Base-by-base conservation (phyloP, 2,113 vertebrate species). In the Orthonyx spaldingii region DNA sequence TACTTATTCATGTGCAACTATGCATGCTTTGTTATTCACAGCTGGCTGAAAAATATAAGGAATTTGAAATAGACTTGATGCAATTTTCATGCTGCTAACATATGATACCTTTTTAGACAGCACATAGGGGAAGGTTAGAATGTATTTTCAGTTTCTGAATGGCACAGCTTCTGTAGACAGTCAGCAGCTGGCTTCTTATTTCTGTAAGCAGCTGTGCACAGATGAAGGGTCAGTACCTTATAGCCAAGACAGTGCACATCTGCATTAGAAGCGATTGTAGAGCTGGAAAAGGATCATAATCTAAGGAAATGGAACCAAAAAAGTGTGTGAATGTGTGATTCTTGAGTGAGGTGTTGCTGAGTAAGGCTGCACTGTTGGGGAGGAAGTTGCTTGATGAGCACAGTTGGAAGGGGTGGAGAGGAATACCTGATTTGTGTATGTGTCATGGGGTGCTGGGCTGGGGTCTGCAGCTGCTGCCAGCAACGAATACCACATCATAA, bases 21-120 rank as follows among this genome's bases (percentile, higher is more conserved):
- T 42, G 30, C 37, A 49, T 49, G 81, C 65, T 89, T 87, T 87
- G 44, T 92, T 94, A 84, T 79, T 95, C 76, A 60, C 60, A 82
- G 41, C 69, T 72, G n/a, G 17, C 49, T 91, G 84, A 53, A 84
- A 92, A 94, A 81, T n/a, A 56, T 2, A 53, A 79, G 60, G 65
- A 35, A 84, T 94, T 41, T 87, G 68, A 71, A 82, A 79, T 20
- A 57, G 71, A 53, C 32, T 41, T 37, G 22, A 52, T 60, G 63
- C 11, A 41, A 23, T 89, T 92, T 92, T 72, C 65, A 46, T 92
- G 72, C 77, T 89, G 69, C 18, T 53, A 11, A 27, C 24, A 13
- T 64, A 7, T 35, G 26, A 80, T 65, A 79, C 30, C 30, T 52
- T 87, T 81, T 59, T 17, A 78, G 52, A 27, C 14, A 71, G 69